Base-by-base conservation (phyloP, 2,888 invertebrate species). In the Meteorus cinctellus region DNA sequence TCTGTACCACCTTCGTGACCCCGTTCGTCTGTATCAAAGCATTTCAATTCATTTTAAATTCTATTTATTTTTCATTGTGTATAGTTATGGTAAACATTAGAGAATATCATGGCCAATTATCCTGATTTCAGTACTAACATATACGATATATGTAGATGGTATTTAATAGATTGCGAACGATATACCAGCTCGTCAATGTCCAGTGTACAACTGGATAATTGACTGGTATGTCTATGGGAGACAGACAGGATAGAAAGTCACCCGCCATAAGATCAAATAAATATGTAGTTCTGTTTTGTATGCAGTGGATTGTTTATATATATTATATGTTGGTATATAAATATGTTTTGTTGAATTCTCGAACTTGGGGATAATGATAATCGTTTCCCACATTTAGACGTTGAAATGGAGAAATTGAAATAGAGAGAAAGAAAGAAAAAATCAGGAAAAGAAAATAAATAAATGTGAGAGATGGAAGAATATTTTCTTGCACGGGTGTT, bases 21-120 rank as follows among this genome's bases (percentile, higher is more conserved):
- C 71, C 76, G 75, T 79, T 77, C 74, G 24, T 75, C 41, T 60
- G 70, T 75, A 65, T 66, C 70, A 63, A n/a, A 60, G 27, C 27
- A 45, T 48, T 65, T 51, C 55, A 55, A 69, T 67, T 69, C 34
- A 19, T n/a, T 65, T 19, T 19, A 8, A 62, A 31, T 29, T 31
- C 12, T 31, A 62, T 62, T 31, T 62, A 62, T 62, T 19, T 19
- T n/a, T 55, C 2, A 4, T 48, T 48, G n/a, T 55, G 19, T 55
- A 19, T 31, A 62, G n/a, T 48, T 29, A 24, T 19, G 31, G 41
- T 19, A 14, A 6, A 72, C 55, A 48, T 45, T 24, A 19, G 51
- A 63, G 14, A 62, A 27, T 69, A 59, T 70, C 60, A 10, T 19
- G 65, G 55, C 71, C 75, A 76, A 76, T 76, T 76, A 76, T 76